Evolutionary conservation across 2,113 vertebrate species (phyloP).

Genomic region (Rana temporaria): DNA sequence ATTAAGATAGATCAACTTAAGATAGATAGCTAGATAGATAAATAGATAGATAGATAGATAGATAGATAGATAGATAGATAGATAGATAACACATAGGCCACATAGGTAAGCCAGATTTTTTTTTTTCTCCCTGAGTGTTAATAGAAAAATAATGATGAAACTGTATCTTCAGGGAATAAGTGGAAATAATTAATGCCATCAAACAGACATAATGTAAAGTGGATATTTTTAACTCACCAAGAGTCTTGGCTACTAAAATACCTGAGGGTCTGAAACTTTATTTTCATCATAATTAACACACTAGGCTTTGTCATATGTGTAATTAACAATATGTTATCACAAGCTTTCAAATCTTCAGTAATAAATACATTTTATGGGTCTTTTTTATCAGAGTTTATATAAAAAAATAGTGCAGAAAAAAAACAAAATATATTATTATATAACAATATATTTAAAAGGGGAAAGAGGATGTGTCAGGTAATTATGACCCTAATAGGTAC

Average conservation of each 20-base stretch:
- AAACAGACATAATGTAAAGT: constrained; percentile 66
- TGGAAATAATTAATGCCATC: constrained; percentile 71
- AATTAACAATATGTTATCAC: constrained; percentile 51
- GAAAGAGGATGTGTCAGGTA: too few species aligned
- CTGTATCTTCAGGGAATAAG: constrained; percentile 55
- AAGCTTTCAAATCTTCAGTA: constrained; percentile 40
- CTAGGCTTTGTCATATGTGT: constrained; percentile 34
- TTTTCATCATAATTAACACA: constrained; percentile 49
- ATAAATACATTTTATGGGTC: constrained; percentile 40
- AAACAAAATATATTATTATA: too few species aligned
- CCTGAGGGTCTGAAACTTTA: constrained; percentile 38
- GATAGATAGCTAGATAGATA: constrained; percentile 8
- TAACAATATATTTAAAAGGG: too few species aligned
- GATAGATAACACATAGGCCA: not conserved
- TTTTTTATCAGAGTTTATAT: not conserved
- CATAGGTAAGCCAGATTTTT: not conserved
- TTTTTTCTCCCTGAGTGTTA: constrained; percentile 54
- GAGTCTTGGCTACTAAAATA: constrained; percentile 48
- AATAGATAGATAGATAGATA: constrained; percentile 10
- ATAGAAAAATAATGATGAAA: constrained; percentile 65
- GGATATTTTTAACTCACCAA: constrained; percentile 64
- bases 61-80: not conserved
- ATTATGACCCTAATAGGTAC: too few species aligned
- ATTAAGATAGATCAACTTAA: too few species aligned
- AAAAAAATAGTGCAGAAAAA: too few species aligned